Evolutionary conservation across 2,888 invertebrate species (phyloP), one percentile per base, ranked within the genome.

Genomic region (Pelosia muscerda): DNA sequence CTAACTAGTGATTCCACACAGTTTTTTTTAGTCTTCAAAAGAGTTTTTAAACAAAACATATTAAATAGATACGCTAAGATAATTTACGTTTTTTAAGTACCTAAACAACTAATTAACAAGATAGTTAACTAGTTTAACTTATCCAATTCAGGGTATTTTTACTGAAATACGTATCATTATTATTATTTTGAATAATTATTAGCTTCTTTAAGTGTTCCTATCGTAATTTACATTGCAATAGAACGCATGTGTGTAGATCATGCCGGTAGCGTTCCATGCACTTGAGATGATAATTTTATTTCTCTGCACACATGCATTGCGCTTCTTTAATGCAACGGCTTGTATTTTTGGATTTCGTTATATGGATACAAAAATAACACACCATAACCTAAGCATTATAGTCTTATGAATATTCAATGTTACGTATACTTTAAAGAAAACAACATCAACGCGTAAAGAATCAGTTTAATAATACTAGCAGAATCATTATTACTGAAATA

Each of bases 281-380:
- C 86, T 88, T 81, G 86, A 88, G 84, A 84, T 88, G 66, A 66
- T 71, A 73, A 66, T 65, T 73, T 71, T 68, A 78, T 75, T 65
- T 71, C 77, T 78, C 65, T 79, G 76, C 60, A 55, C 54, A 57
- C 58, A 58, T 69, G 65, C 63, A 66, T 23, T 66, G 66, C 72
- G 76, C 77, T 75, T 73, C 76, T 78, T 81, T 77, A 78, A 77
- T 81, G 78, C 75, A 77, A 77, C 78, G 78, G 73, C 75, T 63
- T 67, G 71, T 77, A 81, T 84, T 84, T 85, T 84, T 84, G 81
- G 78, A 77, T 76, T 65, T 49, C 55, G 42, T 15, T 53, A 19
- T 23, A 2, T 54, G 22, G 15, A 23, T 62, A 53, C 6, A 54
- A 15, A 54, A 26, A 62, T 31, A 54, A 49, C 26, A 23, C 3